phyloP scores from a whole-genome alignment of 2,888 invertebrate species.

The Acanthococcus lagerstroemiae region DNA sequence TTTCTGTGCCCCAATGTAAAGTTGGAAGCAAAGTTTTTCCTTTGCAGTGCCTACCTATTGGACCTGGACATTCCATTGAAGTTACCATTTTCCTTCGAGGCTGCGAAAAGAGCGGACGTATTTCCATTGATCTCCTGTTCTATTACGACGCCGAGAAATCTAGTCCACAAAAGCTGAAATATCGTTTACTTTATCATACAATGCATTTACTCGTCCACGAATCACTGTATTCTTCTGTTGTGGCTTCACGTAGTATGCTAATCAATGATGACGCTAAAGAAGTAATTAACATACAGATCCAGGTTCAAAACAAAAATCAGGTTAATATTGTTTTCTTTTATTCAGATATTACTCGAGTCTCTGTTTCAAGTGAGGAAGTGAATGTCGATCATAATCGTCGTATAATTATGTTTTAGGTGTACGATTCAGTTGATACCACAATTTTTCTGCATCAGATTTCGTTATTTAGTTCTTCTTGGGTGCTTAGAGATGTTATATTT shows the following conservation, averaged over 20 bases:
- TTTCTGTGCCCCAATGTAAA: constrained; percentile 45
- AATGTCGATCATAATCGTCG: neutral
- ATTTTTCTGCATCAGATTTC: constrained; percentile 52
- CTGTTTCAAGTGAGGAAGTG: no score
- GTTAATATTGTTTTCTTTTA: constrained; percentile 27
- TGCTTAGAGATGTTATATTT: constrained; percentile 41
- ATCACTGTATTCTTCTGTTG: constrained; percentile 49
- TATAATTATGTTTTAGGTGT: constrained; percentile 43
- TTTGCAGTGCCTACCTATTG: constrained; percentile 40
- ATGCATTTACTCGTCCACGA: constrained; percentile 55
- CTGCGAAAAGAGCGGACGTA: constrained; percentile 53
- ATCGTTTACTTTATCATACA: constrained; percentile 54
- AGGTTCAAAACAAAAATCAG: constrained; percentile 34
- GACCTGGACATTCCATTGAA: constrained; percentile 47
- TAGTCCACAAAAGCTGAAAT: constrained; percentile 40
- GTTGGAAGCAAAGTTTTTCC: constrained; percentile 31
- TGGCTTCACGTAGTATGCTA: constrained; percentile 47
- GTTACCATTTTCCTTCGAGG: constrained; percentile 59
- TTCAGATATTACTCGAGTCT: neutral
- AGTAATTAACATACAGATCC: constrained; percentile 17
- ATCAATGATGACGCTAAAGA: constrained; percentile 33
- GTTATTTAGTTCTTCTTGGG: constrained; percentile 54
- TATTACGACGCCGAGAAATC: constrained; percentile 54
- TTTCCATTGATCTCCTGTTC: constrained; percentile 57
- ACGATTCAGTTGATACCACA: constrained; percentile 49